These are phyloP conservation scores for Iselma pallidipennis DNA, from an alignment of 2,888 invertebrate genomes.

Conservation along the genomic window DNA sequence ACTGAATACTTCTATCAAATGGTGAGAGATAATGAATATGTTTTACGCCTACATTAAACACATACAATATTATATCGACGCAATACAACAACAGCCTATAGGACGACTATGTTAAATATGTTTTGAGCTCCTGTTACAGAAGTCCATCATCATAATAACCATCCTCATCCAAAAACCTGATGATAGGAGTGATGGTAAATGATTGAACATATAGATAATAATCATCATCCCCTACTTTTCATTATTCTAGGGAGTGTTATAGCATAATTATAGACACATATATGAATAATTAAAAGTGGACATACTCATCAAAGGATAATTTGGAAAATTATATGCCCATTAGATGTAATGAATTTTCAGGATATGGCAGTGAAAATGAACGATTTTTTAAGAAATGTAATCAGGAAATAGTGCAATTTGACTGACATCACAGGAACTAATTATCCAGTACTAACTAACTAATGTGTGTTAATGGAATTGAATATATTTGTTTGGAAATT, in stretches of 20 bases:
- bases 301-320: constrained; percentile 14
- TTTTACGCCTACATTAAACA: constrained; percentile 33
- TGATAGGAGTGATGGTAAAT: constrained; percentile 4
- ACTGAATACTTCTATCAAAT: constrained; percentile 35
- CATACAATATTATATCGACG: constrained; percentile 22
- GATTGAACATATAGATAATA: constrained; percentile 12
- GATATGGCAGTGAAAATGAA: constrained; percentile 1
- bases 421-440: not conserved
- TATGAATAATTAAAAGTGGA: constrained; percentile 16
- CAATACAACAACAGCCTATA: constrained; percentile 11
- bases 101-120: not conserved
- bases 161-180: constrained; percentile 15
- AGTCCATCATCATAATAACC: constrained; percentile 22
- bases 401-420: constrained; percentile 12
- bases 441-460: not conserved
- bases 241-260: constrained; percentile 24
- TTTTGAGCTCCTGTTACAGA: not conserved
- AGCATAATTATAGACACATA: not conserved
- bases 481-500: no score
- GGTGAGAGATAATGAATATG: constrained; percentile 38
- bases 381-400: constrained; percentile 17
- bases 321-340: constrained; percentile 18
- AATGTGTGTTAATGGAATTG: not conserved
- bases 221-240: constrained; percentile 8
- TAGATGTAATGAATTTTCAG: constrained; percentile 13